Conservation (phyloP, 1,140 invertebrate genomes). For the Pectinophora gossypiella region DNA sequence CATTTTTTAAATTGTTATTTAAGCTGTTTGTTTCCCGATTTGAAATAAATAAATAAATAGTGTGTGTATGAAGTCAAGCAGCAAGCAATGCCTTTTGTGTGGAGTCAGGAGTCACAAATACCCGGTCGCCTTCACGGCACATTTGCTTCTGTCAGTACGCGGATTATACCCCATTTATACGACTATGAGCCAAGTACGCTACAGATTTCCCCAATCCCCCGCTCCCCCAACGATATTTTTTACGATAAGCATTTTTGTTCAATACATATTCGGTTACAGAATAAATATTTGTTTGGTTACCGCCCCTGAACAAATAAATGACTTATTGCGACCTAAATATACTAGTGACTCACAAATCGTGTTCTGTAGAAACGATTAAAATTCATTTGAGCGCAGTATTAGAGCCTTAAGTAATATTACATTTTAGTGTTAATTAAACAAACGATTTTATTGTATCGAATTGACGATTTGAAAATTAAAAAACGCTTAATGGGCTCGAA, state of each 20-base stretch:
- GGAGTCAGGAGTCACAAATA: too few relatives aligned
- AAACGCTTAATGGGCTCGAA: background rate
- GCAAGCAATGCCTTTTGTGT: too few relatives aligned
- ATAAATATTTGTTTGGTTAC: background rate
- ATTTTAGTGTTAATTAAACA: background rate
- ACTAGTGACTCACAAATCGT: background rate
- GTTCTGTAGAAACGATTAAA: background rate
- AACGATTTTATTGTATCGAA: background rate
- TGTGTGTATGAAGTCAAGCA: too few relatives aligned
- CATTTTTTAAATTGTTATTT: too few relatives aligned
- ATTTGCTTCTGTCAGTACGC: constrained; percentile 52
- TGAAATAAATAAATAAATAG: too few relatives aligned
- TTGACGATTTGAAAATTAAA: background rate
- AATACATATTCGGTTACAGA: background rate
- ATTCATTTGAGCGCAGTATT: too few relatives aligned
- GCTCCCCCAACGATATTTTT: constrained; percentile 7
- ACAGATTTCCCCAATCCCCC: constrained; percentile 42
- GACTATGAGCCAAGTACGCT: too few relatives aligned
- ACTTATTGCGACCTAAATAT: background rate
- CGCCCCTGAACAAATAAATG: background rate
- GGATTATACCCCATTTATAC: constrained; percentile 63
- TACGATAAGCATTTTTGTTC: constrained; percentile 12
- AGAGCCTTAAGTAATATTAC: too few relatives aligned
- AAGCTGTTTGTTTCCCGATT: too few relatives aligned
- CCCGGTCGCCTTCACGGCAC: constrained; percentile 55